Base-by-base conservation (phyloP, 2,113 vertebrate species). In the Aplodontia rufa region DNA sequence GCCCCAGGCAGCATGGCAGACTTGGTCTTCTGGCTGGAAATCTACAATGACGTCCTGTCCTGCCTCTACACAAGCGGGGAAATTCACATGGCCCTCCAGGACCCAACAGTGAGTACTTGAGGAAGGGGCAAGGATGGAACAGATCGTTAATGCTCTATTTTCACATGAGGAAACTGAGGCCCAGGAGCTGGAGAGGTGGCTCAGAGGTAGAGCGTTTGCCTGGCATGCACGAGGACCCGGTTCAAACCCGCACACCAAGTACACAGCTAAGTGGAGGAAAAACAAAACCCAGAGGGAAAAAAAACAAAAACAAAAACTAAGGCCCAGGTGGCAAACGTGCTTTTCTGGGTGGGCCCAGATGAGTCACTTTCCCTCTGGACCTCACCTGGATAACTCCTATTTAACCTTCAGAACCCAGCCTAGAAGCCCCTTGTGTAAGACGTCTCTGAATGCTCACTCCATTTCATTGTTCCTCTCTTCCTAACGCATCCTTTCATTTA, bases 41-140 rank as follows among this genome's bases (percentile, higher is more conserved):
- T 76, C 75, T 97, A 93, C 84, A 96, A 75, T 42, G 64, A 82
- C 79, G 90, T 97, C 69, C 68, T 71, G 24, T 91, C 91, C 87
- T 90, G 72, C 83, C 71, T 96, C 11, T 62, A 68, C 8, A 37
- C 53, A 71, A 87, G 75, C 4, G 76, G 91, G 55, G 53, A 66
- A n/a, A 74, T 62, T 49, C 28, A 1, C 0, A 1, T 87, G 93
- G 51, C 80, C 32, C 26, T 37, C 40, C 58, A 26, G 86, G 82
- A 94, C 40, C 5, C 85, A 47, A 47, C 0, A 0, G 88, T 97
- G 76, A 94, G 93, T 85, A 14, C 42, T 62, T 1, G 13, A 58
- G 35, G 45, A 49, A 51, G 8, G 11, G 51, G 0, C 3, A 5
- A 10, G 83, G 28, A 3, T 6, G 5, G 9, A 51, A 35, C 12